Base-by-base conservation (phyloP, 2,888 invertebrate genomes). In the Dione vanillae region DNA sequence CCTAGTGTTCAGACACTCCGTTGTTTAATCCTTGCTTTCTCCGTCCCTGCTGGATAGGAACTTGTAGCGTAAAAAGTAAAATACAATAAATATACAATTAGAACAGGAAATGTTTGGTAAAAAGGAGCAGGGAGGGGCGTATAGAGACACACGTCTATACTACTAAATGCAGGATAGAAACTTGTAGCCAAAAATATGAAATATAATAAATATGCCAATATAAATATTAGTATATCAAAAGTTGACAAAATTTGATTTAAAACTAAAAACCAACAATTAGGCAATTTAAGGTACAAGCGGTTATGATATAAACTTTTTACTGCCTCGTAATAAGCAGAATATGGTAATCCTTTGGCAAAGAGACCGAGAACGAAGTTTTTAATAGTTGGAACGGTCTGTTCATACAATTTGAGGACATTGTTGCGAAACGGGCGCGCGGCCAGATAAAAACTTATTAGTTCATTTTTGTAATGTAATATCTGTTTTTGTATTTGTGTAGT, bases 331-430 rank as follows among this genome's bases (percentile, higher is more conserved):
- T 74, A 75, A 71, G 69, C 71, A 52, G 68, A 67, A 72, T 72
- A 73, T 73, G 68, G 65, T 51, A 73, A 75, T 73, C 59, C 71
- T 43, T 61, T 69, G 68, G 69, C 74, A 74, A 59, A 64, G 68
- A 68, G 64, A 69, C 72, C 27, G 27, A 67, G 64, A 58, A 19
- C 41, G 59, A 74, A 75, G 68, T 75, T 75, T 72, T 72, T 70
- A 70, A 70, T 74, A 74, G 74, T 67, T 67, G 40, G 51, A 66
- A 74, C 64, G 47, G 52, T 69, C 62, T 64, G 64, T 65, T 72
- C 67, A 43, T 61, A 74, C 54, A 71, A 74, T 74, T 73, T 73
- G 68, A 54, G 49, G 69, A 73, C 69, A 72, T 74, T 69, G 69
- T 67, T 59, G 71, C 65, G 69, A 41, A 61, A 40, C 67, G 69